Evolutionary conservation across 2,113 vertebrate species (phyloP).

Genomic region (Cottus gobio): DNA sequence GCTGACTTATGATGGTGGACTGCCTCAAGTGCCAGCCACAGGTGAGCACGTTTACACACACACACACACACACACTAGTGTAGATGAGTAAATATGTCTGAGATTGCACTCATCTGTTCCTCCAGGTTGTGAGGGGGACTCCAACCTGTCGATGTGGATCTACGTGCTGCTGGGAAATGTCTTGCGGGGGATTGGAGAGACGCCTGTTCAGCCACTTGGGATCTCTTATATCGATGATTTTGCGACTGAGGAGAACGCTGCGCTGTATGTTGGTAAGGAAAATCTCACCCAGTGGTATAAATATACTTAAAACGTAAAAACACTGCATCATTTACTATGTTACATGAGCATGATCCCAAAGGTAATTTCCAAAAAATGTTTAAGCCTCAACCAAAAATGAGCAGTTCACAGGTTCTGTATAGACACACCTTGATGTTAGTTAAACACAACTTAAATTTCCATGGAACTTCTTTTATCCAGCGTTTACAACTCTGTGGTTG

Average conservation of each 20-base stretch:
- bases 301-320: not conserved
- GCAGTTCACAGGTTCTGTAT: not conserved
- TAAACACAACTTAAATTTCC: not conserved
- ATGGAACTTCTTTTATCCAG: not conserved
- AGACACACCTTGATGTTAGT: not conserved
- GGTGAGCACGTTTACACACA: conserved; percentile 44
- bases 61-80: not conserved
- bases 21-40: conserved; percentile 67
- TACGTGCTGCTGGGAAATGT: conserved; percentile 91
- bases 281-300: not conserved
- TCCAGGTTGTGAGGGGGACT: conserved; percentile 86
- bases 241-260: conserved; percentile 90
- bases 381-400: not conserved
- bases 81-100: not conserved
- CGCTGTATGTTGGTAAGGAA: conserved; percentile 91
- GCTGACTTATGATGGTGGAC: conserved; percentile 63
- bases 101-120: not conserved
- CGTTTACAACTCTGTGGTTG: not conserved
- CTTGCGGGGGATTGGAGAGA: conserved; percentile 92
- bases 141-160: conserved; percentile 90
- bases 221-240: conserved; percentile 95
- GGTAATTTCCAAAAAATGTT: not conserved
- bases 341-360: not conserved
- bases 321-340: not conserved
- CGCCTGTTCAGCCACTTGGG: conserved; percentile 90